Base-by-base conservation (phyloP, 64 coral and sea anemone species). In the Actinia equina region DNA sequence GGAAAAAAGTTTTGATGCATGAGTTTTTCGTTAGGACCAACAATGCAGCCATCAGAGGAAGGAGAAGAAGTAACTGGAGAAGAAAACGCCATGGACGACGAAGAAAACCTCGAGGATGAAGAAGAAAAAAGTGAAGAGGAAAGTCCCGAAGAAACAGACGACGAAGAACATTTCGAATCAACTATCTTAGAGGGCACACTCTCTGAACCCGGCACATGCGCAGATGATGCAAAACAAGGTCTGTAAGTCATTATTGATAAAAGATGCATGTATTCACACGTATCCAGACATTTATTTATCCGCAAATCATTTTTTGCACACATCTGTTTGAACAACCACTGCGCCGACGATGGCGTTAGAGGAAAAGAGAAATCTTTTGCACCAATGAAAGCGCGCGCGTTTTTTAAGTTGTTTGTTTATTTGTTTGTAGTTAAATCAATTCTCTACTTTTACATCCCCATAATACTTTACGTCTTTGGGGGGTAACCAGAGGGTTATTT, bases 31-130 rank as follows among this genome's bases (percentile, higher is more conserved):
- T 20, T 55, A 99, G 97, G 93, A 53, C 97, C 93, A 9, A 80
- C 86, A 56, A 80, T 89, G 17, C 93, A 94, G 43, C 88, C 93
- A 14, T 95, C 93, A 51, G 97, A 99, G 60, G 97, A 94, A 81
- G 97, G 97, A 17, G 97, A 99, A 64, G 97, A 99, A 43, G 83
- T 93, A 41, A 88, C 60, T 22, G 62, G 81, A 22, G 52, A 89
- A 23, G 95, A 88, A 77, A 85, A 93, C 54, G 77, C 86, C 0
- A 86, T 90, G 46, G 93, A 91, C 74, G 93, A 94, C 20, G 97
- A 99, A 74, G 69, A 74, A 30, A 74, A 37, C 25, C 23, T 1
- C 15, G 88, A 95, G 15, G 93, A 90, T 2, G 87, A 89, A 0
- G 95, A 92, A 53, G 92, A 91, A 6, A 90, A 94, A n/a, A 86